phyloP scores from a whole-genome alignment of 2,113 vertebrate genomes.

The Ranitomeya variabilis region DNA sequence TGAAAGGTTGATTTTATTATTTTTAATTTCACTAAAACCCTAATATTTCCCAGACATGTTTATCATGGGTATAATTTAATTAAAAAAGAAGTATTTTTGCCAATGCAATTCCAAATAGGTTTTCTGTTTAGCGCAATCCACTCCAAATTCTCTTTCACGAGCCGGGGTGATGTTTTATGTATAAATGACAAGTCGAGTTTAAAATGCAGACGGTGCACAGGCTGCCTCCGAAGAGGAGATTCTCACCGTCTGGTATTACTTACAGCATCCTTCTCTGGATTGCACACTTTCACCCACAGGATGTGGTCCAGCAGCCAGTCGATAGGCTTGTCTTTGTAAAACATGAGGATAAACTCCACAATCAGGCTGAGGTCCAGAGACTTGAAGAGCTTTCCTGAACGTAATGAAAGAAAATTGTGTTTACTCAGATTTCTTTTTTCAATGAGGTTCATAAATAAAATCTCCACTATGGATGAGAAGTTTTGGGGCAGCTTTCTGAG shows the following conservation, averaged over 20 bases:
- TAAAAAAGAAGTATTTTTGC: background rate
- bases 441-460: background rate
- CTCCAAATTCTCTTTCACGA: background rate
- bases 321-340: constrained; percentile 99
- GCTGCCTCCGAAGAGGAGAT: background rate
- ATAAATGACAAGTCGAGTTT: background rate
- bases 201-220: background rate
- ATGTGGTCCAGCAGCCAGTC: constrained; percentile 99
- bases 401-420: constrained; percentile 38
- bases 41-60: background rate
- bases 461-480: background rate
- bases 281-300: constrained; percentile 99
- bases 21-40: background rate
- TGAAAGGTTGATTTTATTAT: background rate
- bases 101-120: background rate
- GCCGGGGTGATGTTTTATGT: too few species aligned
- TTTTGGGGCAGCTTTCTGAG: background rate
- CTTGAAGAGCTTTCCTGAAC: constrained; percentile 96
- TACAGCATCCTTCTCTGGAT: constrained; percentile 97
- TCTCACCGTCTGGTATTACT: constrained; percentile 60
- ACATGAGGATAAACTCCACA: constrained; percentile 98
- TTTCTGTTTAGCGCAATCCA: background rate
- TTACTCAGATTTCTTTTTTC: background rate
- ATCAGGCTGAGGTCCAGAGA: constrained; percentile 94
- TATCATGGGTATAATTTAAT: background rate